phyloP scores from a whole-genome alignment of 37 sponge, comb jelly and placozoan genomes.

The Aplysina aerophoba region DNA sequence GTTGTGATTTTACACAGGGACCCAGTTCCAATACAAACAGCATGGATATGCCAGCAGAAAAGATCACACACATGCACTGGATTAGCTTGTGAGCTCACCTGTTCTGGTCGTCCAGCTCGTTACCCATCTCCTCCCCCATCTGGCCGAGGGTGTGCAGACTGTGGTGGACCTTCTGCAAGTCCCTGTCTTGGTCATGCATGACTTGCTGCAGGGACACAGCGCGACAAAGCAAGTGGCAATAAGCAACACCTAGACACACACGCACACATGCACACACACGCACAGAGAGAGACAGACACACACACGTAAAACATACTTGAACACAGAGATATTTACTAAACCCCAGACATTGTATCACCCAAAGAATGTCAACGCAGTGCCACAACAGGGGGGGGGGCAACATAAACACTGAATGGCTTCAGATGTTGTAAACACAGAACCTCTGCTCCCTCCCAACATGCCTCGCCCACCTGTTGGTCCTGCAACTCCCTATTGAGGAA shows the following conservation, averaged over 20 bases:
- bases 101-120: slow-evolving; percentile 85
- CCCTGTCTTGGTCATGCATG: slow-evolving; percentile 76
- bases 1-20: no score
- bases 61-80: background rate
- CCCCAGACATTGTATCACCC: no score
- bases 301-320: no score
- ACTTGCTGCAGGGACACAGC: slow-evolving; percentile 37
- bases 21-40: background rate
- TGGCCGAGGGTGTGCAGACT: slow-evolving; percentile 66
- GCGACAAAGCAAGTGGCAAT: background rate
- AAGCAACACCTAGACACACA: slow-evolving; percentile 9
- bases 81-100: slow-evolving; percentile 42
- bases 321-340: no score
- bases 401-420: background rate
- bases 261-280: slow-evolving; percentile 9
- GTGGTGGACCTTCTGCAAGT: slow-evolving; percentile 71
- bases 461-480: slow-evolving; percentile 73
- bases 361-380: no score
- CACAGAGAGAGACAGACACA: slow-evolving; percentile 22
- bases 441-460: no score
- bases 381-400: no score
- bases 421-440: no score
- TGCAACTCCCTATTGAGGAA: slow-evolving; percentile 79
- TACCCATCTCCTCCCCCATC: slow-evolving; percentile 88
- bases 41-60: no score